Conservation (phyloP, 2,888 invertebrate species). For the Scaptomyza flava region DNA sequence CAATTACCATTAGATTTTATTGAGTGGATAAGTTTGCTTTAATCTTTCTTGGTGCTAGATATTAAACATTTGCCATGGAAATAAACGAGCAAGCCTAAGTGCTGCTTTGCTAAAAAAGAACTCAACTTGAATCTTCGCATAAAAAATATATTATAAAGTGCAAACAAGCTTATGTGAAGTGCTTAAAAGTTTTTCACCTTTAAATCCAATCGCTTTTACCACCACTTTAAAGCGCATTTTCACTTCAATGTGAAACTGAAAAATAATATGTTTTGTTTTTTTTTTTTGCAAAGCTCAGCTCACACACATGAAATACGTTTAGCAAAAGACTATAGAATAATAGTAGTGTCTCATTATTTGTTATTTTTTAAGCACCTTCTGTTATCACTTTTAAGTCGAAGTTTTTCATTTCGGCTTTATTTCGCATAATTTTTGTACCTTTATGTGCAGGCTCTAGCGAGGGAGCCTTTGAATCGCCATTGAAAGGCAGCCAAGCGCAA, state of each 20-base stretch:
- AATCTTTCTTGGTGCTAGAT: neutral
- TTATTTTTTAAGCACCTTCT: slow-evolving; percentile 10
- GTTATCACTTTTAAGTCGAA: slow-evolving; percentile 11
- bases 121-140: too few species aligned
- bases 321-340: slow-evolving; percentile 41
- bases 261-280: neutral
- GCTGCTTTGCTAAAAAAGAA: too few species aligned
- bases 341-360: slow-evolving; percentile 20
- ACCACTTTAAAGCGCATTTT: neutral
- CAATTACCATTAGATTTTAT: slow-evolving; percentile 1
- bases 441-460: slow-evolving; percentile 29
- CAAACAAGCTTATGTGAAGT: neutral
- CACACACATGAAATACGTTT: slow-evolving; percentile 8
- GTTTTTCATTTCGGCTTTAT: slow-evolving; percentile 57
- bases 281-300: slow-evolving; percentile 2
- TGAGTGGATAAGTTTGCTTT: neutral
- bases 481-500: slow-evolving; percentile 63
- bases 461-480: slow-evolving; percentile 66
- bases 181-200: neutral
- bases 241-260: slow-evolving; percentile 1
- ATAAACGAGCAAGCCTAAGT: neutral
- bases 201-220: too few species aligned
- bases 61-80: neutral
- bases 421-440: slow-evolving; percentile 69
- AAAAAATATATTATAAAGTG: neutral